These are phyloP conservation scores for Calephelis virginiensis DNA, from an alignment of 1,140 invertebrate species.

Conservation along the genomic window DNA sequence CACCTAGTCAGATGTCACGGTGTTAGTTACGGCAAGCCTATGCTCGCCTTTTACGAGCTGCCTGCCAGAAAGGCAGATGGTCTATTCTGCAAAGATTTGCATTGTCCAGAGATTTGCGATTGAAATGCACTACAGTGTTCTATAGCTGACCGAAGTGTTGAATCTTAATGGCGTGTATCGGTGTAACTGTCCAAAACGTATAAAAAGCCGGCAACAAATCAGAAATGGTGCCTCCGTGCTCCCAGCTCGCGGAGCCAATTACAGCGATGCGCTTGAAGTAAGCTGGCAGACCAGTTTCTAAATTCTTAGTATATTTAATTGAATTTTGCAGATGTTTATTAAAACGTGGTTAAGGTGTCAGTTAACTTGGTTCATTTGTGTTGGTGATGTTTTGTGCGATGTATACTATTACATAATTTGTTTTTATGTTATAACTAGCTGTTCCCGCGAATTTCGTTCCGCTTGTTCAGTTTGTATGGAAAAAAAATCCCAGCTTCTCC, in stretches of 20 bases:
- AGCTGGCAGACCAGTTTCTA: slow-evolving; percentile 72
- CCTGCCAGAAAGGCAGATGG: too few relatives aligned
- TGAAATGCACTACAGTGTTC: background rate
- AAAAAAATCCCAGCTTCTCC: too few relatives aligned
- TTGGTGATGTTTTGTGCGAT: background rate
- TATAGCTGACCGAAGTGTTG: slow-evolving; percentile 18
- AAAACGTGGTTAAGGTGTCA: slow-evolving; percentile 21
- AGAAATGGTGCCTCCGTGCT: slow-evolving; percentile 65
- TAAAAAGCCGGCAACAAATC: slow-evolving; percentile 64
- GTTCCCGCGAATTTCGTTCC: too few relatives aligned
- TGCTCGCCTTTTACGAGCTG: too few relatives aligned
- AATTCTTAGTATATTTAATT: slow-evolving; percentile 78
- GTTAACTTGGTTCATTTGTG: background rate
- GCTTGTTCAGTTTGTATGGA: too few relatives aligned
- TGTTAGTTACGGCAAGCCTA: too few relatives aligned
- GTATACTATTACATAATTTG: too few relatives aligned
- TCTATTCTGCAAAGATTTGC: background rate
- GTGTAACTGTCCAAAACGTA: slow-evolving; percentile 36
- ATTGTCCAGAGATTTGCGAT: too few relatives aligned
- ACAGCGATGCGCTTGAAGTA: slow-evolving; percentile 74
- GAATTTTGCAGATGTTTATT: slow-evolving; percentile 44
- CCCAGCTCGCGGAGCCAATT: slow-evolving; percentile 69
- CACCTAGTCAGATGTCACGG: too few relatives aligned
- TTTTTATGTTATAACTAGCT: too few relatives aligned
- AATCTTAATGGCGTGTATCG: slow-evolving; percentile 40